These are phyloP conservation scores for Ophiothrix spiculata DNA, from an alignment of 35 echinoderm and acorn worm species.

Conservation along the genomic window DNA sequence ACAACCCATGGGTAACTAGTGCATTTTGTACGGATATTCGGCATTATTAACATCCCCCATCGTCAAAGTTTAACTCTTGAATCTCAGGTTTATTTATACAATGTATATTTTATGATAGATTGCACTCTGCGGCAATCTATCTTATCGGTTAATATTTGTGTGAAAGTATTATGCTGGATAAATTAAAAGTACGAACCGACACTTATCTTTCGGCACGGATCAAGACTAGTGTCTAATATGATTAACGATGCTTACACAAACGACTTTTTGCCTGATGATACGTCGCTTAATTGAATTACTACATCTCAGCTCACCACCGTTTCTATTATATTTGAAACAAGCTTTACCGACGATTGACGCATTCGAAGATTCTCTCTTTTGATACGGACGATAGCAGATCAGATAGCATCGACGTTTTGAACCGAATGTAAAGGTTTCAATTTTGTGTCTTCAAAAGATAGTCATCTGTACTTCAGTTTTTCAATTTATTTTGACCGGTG, in stretches of 20 bases:
- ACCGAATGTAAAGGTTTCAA: background rate
- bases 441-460: background rate
- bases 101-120: background rate
- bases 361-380: background rate
- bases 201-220: background rate
- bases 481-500: background rate
- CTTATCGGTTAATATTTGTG: background rate
- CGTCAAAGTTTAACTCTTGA: background rate
- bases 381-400: background rate
- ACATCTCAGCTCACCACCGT: background rate
- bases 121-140: background rate
- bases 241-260: background rate
- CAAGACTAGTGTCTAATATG: background rate
- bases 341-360: background rate
- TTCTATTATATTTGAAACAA: background rate
- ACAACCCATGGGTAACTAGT: background rate
- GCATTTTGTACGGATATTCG: conserved; percentile 6
- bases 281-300: background rate
- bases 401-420: background rate
- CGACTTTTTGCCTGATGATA: background rate
- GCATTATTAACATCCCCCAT: background rate
- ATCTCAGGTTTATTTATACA: background rate
- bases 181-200: background rate
- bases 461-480: background rate
- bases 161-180: background rate